A percentile compares a stretch with the other conserved stretches of the same genome.
These are phyloP conservation scores for Orius laevigatus DNA, from an alignment of 1,140 invertebrate species.

Conservation along the genomic window DNA sequence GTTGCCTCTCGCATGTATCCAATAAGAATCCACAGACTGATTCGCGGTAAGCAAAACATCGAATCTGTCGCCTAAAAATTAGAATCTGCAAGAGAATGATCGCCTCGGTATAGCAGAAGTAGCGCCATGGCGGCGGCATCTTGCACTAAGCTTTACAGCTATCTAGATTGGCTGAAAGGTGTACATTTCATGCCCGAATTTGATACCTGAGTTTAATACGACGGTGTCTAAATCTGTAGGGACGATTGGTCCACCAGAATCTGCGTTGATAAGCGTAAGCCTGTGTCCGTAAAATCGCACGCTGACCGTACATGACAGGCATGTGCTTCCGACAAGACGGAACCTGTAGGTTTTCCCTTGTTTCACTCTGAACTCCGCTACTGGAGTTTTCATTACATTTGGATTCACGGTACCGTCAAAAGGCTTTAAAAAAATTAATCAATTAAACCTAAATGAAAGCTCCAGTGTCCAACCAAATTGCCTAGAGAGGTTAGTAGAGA, in stretches of 20 bases:
- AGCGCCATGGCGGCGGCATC: too few species aligned
- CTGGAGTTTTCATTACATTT: slow-evolving; percentile 5
- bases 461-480: too few species aligned
- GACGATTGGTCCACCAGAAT: slow-evolving; percentile 25
- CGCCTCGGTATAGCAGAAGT: neutral
- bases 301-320: slow-evolving; percentile 34
- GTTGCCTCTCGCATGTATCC: slow-evolving; percentile 29
- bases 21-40: slow-evolving; percentile 28
- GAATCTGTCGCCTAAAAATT: slow-evolving; percentile 29
- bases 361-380: slow-evolving; percentile 22
- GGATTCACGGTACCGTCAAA: neutral
- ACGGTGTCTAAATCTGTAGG: slow-evolving; percentile 31
- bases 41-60: slow-evolving; percentile 33
- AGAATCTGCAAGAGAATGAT: slow-evolving; percentile 10
- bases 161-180: neutral
- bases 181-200: neutral
- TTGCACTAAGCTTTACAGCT: neutral
- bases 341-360: slow-evolving; percentile 30
- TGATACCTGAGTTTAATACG: slow-evolving; percentile 20
- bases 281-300: slow-evolving; percentile 35
- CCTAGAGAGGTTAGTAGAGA: too few species aligned
- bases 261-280: slow-evolving; percentile 31
- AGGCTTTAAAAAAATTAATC: neutral
- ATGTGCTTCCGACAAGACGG: slow-evolving; percentile 32
- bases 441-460: too few species aligned